A percentile compares a stretch with the other conserved stretches of the same genome.
Evolutionary conservation across 2,888 invertebrate species (phyloP).

Genomic region (Trachelus tabidus): DNA sequence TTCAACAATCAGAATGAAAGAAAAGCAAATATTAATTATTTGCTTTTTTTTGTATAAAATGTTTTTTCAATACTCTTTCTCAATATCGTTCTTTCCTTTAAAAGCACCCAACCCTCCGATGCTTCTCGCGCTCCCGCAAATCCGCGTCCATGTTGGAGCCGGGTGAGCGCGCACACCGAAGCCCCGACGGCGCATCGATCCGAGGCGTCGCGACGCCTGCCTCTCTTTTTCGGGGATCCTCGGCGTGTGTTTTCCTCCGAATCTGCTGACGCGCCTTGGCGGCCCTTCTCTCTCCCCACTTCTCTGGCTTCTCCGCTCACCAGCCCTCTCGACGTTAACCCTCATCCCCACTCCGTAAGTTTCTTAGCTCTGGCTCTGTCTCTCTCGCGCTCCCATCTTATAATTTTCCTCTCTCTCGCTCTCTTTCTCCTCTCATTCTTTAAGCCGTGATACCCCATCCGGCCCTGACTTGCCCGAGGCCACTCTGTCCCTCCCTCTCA

Average conservation of each 20-base stretch:
- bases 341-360: neutral
- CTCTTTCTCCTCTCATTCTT: neutral
- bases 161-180: slow-evolving; percentile 50
- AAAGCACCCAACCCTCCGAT: neutral
- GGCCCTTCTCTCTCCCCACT: neutral
- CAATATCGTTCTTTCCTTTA: slow-evolving; percentile 31
- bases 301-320: neutral
- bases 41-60: neutral
- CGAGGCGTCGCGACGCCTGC: slow-evolving; percentile 51
- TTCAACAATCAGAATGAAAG: neutral
- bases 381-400: neutral
- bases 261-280: slow-evolving; percentile 24
- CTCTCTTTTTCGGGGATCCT: slow-evolving; percentile 49
- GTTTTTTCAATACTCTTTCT: neutral
- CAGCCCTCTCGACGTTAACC: slow-evolving; percentile 13
- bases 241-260: slow-evolving; percentile 46
- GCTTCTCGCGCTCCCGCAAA: slow-evolving; percentile 35
- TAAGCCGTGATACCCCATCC: neutral
- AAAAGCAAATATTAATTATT: neutral
- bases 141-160: slow-evolving; percentile 51
- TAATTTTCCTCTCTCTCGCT: neutral
- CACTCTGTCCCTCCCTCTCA: neutral
- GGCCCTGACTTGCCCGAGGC: neutral
- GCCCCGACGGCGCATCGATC: slow-evolving; percentile 24
- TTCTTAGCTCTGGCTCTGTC: neutral